Percentiles rank a stretch among this genome's conserved stretches.
Conservation (phyloP, 2,797 vertebrate species). For the Sebastes wilsoni region DNA sequence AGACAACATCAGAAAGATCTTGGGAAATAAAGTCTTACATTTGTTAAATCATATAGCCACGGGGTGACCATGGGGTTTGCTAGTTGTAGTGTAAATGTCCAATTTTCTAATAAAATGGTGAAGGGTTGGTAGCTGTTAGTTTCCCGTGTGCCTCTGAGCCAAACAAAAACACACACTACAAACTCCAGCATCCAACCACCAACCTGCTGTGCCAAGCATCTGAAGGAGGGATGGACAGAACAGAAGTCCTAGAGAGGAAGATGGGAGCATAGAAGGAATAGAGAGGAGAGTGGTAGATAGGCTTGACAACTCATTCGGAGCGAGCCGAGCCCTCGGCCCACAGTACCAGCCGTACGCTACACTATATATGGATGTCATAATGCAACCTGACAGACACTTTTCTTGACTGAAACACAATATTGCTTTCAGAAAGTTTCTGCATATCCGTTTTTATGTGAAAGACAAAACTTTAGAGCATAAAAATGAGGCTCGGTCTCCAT, state of each 20-base stretch:
- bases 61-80: background rate
- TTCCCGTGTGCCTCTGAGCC: slow-evolving; percentile 44
- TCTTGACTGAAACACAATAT: background rate
- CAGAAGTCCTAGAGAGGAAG: slow-evolving; percentile 63
- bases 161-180: slow-evolving; percentile 2
- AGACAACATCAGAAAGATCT: background rate
- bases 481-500: background rate
- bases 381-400: background rate
- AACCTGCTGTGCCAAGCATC: slow-evolving; percentile 56
- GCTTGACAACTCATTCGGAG: background rate
- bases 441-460: background rate
- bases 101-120: too few species aligned
- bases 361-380: background rate
- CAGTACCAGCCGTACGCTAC: background rate
- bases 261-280: slow-evolving; percentile 1
- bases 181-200: slow-evolving; percentile 30
- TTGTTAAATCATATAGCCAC: background rate
- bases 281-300: background rate
- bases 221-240: slow-evolving; percentile 39
- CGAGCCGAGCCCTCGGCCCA: background rate
- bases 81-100: background rate
- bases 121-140: slow-evolving; percentile 2
- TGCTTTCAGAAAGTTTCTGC: background rate
- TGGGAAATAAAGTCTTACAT: background rate
- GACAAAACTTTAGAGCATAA: background rate